Conservation (phyloP, 2,888 invertebrate species). For the Drosophila recens region DNA sequence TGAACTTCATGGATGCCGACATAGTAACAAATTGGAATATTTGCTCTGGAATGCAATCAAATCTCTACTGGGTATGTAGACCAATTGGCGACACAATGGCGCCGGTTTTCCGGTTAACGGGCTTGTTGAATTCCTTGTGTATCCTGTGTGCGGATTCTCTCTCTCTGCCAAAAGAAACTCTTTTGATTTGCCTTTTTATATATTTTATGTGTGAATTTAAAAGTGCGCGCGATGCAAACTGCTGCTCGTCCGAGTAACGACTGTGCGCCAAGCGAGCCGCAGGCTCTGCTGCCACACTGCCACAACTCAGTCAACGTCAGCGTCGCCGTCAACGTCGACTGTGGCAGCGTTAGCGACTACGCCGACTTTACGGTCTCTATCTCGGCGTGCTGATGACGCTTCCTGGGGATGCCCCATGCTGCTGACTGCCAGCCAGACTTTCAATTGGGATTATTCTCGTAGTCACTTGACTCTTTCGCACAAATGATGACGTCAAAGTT, state of each 20-base stretch:
- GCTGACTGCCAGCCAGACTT: constrained; percentile 11
- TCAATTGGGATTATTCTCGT: neutral
- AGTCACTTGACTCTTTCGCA: neutral
- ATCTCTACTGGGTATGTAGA: constrained; percentile 41
- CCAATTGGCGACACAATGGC: constrained; percentile 64
- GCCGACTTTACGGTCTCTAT: constrained; percentile 22
- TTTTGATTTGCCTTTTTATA: constrained; percentile 3
- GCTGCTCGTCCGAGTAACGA: constrained; percentile 68
- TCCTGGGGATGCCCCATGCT: constrained; percentile 57
- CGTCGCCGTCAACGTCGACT: constrained; percentile 21
- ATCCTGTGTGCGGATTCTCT: constrained; percentile 42
- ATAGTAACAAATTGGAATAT: constrained; percentile 47
- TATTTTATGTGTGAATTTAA: constrained; percentile 15
- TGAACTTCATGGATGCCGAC: constrained; percentile 63
- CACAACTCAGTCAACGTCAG: constrained; percentile 35
- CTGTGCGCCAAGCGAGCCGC: constrained; percentile 61
- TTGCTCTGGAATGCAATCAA: constrained; percentile 34
- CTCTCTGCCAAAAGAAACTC: constrained; percentile 16
- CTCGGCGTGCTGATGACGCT: constrained; percentile 42
- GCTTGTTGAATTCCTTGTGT: constrained; percentile 36
- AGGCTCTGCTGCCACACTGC: constrained; percentile 68
- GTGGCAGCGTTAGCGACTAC: constrained; percentile 24
- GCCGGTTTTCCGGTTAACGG: constrained; percentile 52
- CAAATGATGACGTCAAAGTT: neutral
- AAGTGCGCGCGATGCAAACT: constrained; percentile 75